Percentiles rank a stretch among this genome's conserved stretches.
Evolutionary conservation across 2,888 invertebrate species (phyloP).

Genomic region (Eurytoma californica): DNA sequence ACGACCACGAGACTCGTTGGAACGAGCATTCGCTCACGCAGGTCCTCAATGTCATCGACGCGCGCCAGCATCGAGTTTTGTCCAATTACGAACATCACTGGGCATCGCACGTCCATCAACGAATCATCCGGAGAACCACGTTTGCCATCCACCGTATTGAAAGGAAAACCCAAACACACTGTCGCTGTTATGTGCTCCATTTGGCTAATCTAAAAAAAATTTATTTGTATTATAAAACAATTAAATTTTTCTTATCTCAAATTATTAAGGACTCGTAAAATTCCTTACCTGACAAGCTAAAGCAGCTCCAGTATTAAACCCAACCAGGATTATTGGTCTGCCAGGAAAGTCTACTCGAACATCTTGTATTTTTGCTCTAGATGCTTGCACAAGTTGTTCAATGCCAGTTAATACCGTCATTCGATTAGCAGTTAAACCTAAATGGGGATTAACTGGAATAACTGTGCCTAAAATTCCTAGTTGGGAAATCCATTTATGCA

Average conservation of each 20-base stretch:
- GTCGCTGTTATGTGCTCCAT: slow-evolving; percentile 84
- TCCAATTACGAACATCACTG: slow-evolving; percentile 87
- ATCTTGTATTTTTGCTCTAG: slow-evolving; percentile 84
- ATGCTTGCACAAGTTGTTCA: slow-evolving; percentile 81
- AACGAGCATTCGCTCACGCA: slow-evolving; percentile 85
- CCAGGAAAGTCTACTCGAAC: slow-evolving; percentile 81
- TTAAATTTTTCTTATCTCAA: slow-evolving; percentile 1
- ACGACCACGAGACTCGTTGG: slow-evolving; percentile 87
- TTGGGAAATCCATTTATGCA: slow-evolving; percentile 83
- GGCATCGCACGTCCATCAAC: slow-evolving; percentile 83
- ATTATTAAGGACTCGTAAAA: not conserved
- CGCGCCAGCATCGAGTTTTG: slow-evolving; percentile 82
- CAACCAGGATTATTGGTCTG: slow-evolving; percentile 85
- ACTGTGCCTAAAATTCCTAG: slow-evolving; percentile 83
- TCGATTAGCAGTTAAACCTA: slow-evolving; percentile 71
- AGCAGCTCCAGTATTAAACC: slow-evolving; percentile 86
- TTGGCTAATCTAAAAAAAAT: slow-evolving; percentile 78
- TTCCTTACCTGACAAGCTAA: slow-evolving; percentile 81
- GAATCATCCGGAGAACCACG: slow-evolving; percentile 87
- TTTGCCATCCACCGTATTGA: slow-evolving; percentile 83
- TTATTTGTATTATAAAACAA: slow-evolving; percentile 29
- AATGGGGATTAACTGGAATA: slow-evolving; percentile 79
- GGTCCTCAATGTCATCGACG: slow-evolving; percentile 85
- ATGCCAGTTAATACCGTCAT: slow-evolving; percentile 78
- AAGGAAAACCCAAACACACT: slow-evolving; percentile 87